Base-by-base conservation (phyloP, 2,797 vertebrate genomes). In the Numenius phaeopus region DNA sequence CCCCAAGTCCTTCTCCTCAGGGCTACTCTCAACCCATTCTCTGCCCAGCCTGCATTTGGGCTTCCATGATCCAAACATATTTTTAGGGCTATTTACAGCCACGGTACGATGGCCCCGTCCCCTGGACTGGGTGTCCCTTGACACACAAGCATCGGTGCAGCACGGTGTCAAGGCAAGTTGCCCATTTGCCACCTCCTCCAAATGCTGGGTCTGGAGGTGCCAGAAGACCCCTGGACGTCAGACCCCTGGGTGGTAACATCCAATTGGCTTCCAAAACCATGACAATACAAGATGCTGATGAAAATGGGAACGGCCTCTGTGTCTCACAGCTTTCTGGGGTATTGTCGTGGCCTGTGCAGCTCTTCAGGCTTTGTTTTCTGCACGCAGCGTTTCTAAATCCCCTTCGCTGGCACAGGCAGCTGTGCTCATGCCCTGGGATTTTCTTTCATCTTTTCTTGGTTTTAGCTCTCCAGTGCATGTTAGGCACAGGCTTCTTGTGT, bases 61-160 rank as follows among this genome's bases (percentile, higher is more conserved):
- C 66, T 91, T 67, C 55, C 32, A 22, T 50, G 15, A 49, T 23
- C 16, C 30, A 50, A 13, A 14, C 2, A 0, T 52, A 19, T 57
- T 76, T 92, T 73, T 49, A 34, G n/a, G 52, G 37, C 9, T 71
- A 5, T 72, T 79, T 66, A 13, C 2, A 2, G 30, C 29, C 24
- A 22, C 22, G 1, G 81, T 70, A 40, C 0, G 0, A n/a, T 54
- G 57, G 19, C 42, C 66, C 13, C 1, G 0, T 77, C 17, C 24
- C 65, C 37, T 67, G 57, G n/a, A 21, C n/a, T 1, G 1, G 4
- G 5, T 30, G 10, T 44, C 30, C 82, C 16, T 71, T 50, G 39
- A 39, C 16, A 34, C 23, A 5, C 1, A 5, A 54, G 32, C 37
- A 29, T 58, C 3, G 3, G 11, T 55, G 49, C 50, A 49, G 37